phyloP scores from a whole-genome alignment of 2,888 invertebrate species.

The Hirudinaria manillensis region DNA sequence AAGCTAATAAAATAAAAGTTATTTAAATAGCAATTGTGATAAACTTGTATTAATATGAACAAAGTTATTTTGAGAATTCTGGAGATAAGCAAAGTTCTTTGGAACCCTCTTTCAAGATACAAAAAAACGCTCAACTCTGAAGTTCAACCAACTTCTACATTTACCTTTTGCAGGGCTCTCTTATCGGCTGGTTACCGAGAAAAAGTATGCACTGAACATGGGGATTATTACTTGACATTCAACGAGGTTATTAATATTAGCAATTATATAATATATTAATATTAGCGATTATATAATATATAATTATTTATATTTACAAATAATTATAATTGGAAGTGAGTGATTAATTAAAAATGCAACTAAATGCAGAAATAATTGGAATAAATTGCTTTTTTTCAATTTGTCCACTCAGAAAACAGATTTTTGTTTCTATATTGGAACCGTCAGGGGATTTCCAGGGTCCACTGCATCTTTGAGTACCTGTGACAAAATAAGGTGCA shows the following conservation, averaged over 20 bases:
- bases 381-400: too few relatives aligned
- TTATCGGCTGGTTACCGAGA: conserved; percentile 8
- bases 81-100: too few relatives aligned
- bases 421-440: conserved; percentile 14
- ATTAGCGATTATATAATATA: not conserved
- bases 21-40: too few relatives aligned
- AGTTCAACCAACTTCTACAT: too few relatives aligned
- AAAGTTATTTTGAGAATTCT: too few relatives aligned
- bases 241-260: conserved; percentile 7
- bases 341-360: not conserved
- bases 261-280: too few relatives aligned
- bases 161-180: not conserved
- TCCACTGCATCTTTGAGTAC: not conserved
- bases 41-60: too few relatives aligned
- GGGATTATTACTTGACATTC: not conserved
- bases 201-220: not conserved
- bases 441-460: conserved; percentile 1
- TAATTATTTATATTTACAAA: not conserved
- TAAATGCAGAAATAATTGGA: too few relatives aligned
- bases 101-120: too few relatives aligned
- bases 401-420: not conserved
- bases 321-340: not conserved
- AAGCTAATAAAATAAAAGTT: too few relatives aligned
- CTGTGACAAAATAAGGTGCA: not conserved
- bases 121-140: too few relatives aligned